phyloP scores from a whole-genome alignment of 1,140 invertebrate genomes.

The Meloidogyne floridensis region DNA sequence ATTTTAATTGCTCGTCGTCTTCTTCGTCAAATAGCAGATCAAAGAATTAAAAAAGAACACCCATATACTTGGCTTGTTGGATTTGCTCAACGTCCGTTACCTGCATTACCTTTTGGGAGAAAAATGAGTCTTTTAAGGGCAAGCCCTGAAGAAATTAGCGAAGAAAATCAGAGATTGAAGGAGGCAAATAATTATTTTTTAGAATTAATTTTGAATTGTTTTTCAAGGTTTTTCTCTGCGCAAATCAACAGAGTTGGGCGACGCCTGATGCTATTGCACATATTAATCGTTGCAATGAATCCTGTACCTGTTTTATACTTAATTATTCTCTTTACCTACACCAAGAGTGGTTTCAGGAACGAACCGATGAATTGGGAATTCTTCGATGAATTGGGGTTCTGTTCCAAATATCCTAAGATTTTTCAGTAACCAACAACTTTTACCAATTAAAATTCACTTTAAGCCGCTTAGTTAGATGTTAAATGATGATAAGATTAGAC shows the following conservation, averaged over 20 bases:
- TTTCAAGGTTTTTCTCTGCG: conserved; percentile 34
- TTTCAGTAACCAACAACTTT: too few relatives aligned
- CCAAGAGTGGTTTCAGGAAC: too few relatives aligned
- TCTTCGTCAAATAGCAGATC: conserved; percentile 36
- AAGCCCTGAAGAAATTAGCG: conserved; percentile 20
- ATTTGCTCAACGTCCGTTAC: conserved; percentile 46
- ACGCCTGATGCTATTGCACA: conserved; percentile 51
- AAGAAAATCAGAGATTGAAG: conserved; percentile 37
- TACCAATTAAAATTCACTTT: too few relatives aligned
- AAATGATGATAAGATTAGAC: too few relatives aligned
- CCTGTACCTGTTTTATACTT: neutral
- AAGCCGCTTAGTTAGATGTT: too few relatives aligned
- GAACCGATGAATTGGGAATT: too few relatives aligned
- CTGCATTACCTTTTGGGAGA: conserved; percentile 25
- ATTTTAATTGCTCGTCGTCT: conserved; percentile 29
- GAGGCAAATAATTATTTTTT: conserved; percentile 32
- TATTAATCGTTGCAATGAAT: conserved; percentile 47
- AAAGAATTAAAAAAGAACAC: conserved; percentile 35
- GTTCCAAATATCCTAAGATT: too few relatives aligned
- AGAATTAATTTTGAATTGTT: neutral
- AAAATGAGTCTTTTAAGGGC: conserved; percentile 20
- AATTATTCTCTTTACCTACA: too few relatives aligned
- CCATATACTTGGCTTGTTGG: conserved; percentile 51
- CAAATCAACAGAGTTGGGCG: conserved; percentile 52
- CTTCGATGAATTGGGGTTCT: too few relatives aligned